These are phyloP conservation scores for Arctia plantaginis DNA, from an alignment of 2,888 invertebrate genomes.

Conservation along the genomic window DNA sequence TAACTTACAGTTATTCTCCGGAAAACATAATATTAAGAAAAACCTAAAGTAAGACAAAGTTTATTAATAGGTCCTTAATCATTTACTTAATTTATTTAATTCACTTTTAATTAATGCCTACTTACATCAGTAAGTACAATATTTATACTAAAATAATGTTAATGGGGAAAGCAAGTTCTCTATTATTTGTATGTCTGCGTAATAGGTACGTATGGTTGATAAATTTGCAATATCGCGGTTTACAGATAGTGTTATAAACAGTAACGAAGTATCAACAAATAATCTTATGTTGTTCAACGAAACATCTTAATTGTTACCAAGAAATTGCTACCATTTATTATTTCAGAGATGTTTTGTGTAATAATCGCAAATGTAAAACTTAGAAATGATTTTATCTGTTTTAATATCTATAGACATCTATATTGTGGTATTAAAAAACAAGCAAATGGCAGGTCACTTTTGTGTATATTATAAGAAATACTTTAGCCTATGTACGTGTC, in stretches of 20 bases:
- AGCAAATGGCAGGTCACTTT: too few species aligned
- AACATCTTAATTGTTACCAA: conserved; percentile 3
- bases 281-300: conserved; percentile 5
- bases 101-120: neutral
- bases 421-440: too few species aligned
- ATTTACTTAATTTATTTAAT: neutral
- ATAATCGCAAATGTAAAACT: neutral
- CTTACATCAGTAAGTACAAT: neutral
- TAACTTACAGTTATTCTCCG: neutral
- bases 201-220: conserved; percentile 21
- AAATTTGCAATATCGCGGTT: conserved; percentile 18
- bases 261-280: conserved; percentile 9
- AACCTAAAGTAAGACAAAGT: neutral
- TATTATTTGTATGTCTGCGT: conserved; percentile 4
- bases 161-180: neutral
- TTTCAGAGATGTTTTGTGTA: neutral
- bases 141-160: neutral
- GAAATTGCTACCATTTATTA: neutral
- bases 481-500: too few species aligned
- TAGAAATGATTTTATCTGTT: neutral
- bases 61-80: neutral
- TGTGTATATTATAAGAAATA: too few species aligned
- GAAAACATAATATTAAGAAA: neutral
- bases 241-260: conserved; percentile 3
- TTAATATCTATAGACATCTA: neutral